Evolutionary conservation across 2,888 invertebrate genomes (phyloP).

Genomic region (Drosophila mayaguana): DNA sequence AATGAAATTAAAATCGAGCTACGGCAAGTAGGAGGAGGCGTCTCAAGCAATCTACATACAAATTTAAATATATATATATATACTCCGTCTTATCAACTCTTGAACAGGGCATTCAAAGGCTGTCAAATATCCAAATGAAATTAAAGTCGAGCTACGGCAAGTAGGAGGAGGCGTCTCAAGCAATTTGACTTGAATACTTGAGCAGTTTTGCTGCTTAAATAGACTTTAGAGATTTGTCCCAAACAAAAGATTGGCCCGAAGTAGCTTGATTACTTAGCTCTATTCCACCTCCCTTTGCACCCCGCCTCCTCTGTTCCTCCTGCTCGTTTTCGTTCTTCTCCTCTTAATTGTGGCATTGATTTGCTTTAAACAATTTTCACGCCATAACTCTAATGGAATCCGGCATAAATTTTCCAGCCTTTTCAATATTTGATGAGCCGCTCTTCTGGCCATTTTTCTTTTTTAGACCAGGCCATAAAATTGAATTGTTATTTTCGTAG

Average conservation of each 20-base stretch:
- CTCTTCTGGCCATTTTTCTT: conserved; percentile 9
- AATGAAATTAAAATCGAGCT: conserved; percentile 56
- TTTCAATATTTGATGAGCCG: conserved; percentile 72
- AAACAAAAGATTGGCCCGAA: background rate
- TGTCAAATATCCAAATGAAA: conserved; percentile 47
- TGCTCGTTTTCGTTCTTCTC: background rate
- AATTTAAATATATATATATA: too few species aligned
- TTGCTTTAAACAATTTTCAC: conserved; percentile 56
- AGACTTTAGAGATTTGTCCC: conserved; percentile 61
- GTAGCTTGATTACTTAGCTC: conserved; percentile 18
- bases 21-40: conserved; percentile 50
- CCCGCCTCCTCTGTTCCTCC: background rate
- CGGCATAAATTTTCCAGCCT: conserved; percentile 73
- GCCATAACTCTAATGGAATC: conserved; percentile 81
- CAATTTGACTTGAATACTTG: conserved; percentile 64
- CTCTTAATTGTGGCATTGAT: conserved; percentile 53
- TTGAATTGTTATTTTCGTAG: conserved; percentile 66
- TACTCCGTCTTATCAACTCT: too few species aligned
- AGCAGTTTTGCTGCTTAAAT: conserved; percentile 46
- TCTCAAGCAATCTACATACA: too few species aligned
- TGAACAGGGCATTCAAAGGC: background rate
- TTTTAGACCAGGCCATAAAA: conserved; percentile 63
- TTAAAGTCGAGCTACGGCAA: conserved; percentile 49
- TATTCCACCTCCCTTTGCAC: background rate
- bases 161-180: conserved; percentile 53